Evolutionary conservation across 1,140 invertebrate species (phyloP).

Genomic region (Bombus superbus): DNA sequence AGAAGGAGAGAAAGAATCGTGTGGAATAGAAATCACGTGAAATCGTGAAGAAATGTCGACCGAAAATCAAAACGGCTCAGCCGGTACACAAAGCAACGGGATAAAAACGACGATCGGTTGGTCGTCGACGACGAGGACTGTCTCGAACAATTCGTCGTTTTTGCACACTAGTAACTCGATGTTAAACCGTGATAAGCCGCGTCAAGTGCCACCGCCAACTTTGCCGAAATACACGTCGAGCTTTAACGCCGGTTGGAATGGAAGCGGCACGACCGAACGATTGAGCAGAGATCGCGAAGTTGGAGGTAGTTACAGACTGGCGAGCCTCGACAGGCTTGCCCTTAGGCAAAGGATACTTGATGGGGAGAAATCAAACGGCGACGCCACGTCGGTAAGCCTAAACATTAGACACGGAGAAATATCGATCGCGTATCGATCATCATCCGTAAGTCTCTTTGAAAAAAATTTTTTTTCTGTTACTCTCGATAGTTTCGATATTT

Average conservation of each 20-base stretch:
- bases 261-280: constrained; percentile 81
- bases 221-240: constrained; percentile 86
- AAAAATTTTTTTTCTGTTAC: no score
- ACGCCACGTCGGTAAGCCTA: constrained; percentile 78
- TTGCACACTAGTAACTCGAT: constrained; percentile 81
- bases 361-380: constrained; percentile 78
- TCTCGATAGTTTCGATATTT: neutral
- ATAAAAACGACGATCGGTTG: constrained; percentile 70
- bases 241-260: constrained; percentile 84
- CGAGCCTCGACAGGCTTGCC: constrained; percentile 88
- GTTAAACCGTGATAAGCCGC: constrained; percentile 75
- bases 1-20: constrained; percentile 12
- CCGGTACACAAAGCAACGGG: constrained; percentile 76
- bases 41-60: constrained; percentile 71
- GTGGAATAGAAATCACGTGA: constrained; percentile 11
- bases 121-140: constrained; percentile 48
- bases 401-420: neutral
- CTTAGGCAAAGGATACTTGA: constrained; percentile 88
- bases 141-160: constrained; percentile 80
- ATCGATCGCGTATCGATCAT: neutral
- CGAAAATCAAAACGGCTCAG: constrained; percentile 78
- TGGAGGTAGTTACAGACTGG: constrained; percentile 86
- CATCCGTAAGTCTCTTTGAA: neutral
- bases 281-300: constrained; percentile 83
- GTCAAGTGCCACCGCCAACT: constrained; percentile 86